phyloP scores from a whole-genome alignment of 1,140 invertebrate genomes.

The Antheraea mylitta region DNA sequence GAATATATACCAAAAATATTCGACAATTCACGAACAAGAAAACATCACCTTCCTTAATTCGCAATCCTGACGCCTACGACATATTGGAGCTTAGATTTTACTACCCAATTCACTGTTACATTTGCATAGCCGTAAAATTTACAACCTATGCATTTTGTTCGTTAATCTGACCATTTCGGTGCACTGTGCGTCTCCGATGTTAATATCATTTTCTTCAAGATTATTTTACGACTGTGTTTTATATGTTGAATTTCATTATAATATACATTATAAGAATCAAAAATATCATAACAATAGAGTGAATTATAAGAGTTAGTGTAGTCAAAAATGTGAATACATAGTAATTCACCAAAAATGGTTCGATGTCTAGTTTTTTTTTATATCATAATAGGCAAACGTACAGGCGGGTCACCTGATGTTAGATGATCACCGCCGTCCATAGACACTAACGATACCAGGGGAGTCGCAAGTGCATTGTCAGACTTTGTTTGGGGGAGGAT shows the following conservation, averaged over 20 bases:
- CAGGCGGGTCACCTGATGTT: no score
- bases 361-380: no score
- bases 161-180: conserved; percentile 56
- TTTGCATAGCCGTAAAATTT: conserved; percentile 75
- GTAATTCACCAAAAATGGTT: no score
- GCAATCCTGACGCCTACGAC: conserved; percentile 31
- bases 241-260: conserved; percentile 2
- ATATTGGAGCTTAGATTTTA: conserved; percentile 55
- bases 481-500: no score
- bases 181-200: conserved; percentile 32
- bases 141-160: conserved; percentile 64
- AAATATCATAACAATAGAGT: background rate
- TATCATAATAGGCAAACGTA: no score
- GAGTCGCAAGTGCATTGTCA: no score
- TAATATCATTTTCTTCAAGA: background rate
- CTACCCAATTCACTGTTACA: conserved; percentile 52
- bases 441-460: no score
- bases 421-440: no score
- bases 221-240: background rate
- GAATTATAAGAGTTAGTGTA: background rate
- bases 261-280: background rate
- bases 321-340: background rate
- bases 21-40: background rate
- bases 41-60: conserved; percentile 1
- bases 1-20: conserved; percentile 11